phyloP scores from a whole-genome alignment of 2,888 invertebrate genomes.

The Marronus borbonicus region DNA sequence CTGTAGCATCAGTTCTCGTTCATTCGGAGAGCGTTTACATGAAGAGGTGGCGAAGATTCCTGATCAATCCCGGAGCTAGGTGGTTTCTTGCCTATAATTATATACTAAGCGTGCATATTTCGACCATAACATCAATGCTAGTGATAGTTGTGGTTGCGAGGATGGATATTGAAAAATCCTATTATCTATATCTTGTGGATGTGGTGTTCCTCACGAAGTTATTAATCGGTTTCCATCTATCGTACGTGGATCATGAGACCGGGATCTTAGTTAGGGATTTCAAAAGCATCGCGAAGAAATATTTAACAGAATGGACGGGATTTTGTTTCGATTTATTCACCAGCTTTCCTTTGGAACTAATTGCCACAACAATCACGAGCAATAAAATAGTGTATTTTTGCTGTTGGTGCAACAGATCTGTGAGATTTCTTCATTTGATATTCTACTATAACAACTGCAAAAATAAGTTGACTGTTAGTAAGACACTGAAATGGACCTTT shows the following conservation, averaged over 20 bases:
- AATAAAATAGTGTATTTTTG: background rate
- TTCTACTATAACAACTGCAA: constrained; percentile 47
- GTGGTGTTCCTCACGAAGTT: constrained; percentile 41
- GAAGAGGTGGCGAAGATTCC: constrained; percentile 35
- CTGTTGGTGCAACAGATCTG: constrained; percentile 34
- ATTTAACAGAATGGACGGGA: constrained; percentile 35
- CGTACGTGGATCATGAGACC: constrained; percentile 49
- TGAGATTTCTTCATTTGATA: constrained; percentile 44
- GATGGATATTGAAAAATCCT: background rate
- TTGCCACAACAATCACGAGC: background rate
- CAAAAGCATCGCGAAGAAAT: constrained; percentile 38
- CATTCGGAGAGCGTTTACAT: background rate
- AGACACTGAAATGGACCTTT: constrained; percentile 47
- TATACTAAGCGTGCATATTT: constrained; percentile 34
- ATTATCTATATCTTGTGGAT: constrained; percentile 44
- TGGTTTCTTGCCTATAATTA: constrained; percentile 40
- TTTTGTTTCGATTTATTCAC: constrained; percentile 45
- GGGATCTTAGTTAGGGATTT: constrained; percentile 38
- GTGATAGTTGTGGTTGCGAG: constrained; percentile 28
- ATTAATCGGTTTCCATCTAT: constrained; percentile 26
- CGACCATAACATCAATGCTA: constrained; percentile 37
- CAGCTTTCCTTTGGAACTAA: constrained; percentile 36
- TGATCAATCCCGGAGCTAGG: constrained; percentile 41
- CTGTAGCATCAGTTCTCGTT: background rate
- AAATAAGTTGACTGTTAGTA: constrained; percentile 46